Percentiles rank a stretch among this genome's conserved stretches.
Evolutionary conservation across 2,888 invertebrate species (phyloP).

Genomic region (Mimas tiliae): DNA sequence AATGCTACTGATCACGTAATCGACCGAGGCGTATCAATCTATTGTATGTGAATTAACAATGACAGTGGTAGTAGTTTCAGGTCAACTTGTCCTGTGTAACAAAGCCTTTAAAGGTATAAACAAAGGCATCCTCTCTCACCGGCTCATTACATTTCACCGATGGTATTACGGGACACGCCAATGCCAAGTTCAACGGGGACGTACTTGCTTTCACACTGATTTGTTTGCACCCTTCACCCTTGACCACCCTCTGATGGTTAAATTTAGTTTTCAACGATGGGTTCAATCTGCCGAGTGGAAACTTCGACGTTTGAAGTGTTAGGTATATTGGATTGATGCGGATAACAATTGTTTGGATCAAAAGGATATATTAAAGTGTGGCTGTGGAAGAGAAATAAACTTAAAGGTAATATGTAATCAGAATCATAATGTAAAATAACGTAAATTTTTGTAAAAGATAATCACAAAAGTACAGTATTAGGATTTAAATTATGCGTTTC

Average conservation of each 20-base stretch:
- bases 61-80: neutral
- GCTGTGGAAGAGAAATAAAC: neutral
- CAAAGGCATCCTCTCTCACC: conserved; percentile 32
- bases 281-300: neutral
- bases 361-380: neutral
- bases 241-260: conserved; percentile 46
- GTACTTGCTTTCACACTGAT: conserved; percentile 65
- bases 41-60: too few relatives aligned
- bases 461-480: too few relatives aligned
- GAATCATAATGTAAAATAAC: too few relatives aligned
- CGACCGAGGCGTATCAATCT: too few relatives aligned
- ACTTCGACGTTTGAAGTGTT: neutral
- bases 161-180: conserved; percentile 56
- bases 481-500: too few relatives aligned
- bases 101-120: conserved; percentile 40
- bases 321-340: neutral
- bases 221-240: conserved; percentile 61
- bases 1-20: too few relatives aligned
- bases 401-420: neutral
- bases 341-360: neutral
- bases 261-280: conserved; percentile 5
- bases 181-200: conserved; percentile 70
- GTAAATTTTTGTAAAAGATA: too few relatives aligned
- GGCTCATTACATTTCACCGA: conserved; percentile 68
- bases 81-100: neutral